A percentile compares a stretch with the other conserved stretches of the same genome.
Conservation (phyloP, 2,113 vertebrate species). For the Mionectes macconnelli region DNA sequence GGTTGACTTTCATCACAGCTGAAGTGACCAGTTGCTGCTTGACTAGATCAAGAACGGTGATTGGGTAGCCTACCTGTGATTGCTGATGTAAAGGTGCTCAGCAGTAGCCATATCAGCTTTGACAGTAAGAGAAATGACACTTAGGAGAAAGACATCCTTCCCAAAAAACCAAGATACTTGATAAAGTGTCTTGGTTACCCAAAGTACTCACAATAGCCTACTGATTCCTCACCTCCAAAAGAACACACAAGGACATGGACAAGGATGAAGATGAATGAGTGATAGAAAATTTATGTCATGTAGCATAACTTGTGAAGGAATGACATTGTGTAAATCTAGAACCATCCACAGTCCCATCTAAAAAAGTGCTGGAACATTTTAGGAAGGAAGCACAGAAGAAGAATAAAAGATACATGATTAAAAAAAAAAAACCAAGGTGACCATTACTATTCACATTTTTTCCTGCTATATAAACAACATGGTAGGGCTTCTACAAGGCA, state of each 20-base stretch:
- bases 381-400: background rate
- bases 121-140: background rate
- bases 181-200: background rate
- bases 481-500: background rate
- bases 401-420: background rate
- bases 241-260: rapidly evolving
- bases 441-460: background rate
- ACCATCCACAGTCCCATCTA: background rate
- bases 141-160: background rate
- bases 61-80: background rate
- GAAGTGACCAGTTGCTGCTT: background rate
- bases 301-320: background rate
- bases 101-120: background rate
- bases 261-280: background rate
- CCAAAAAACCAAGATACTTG: background rate
- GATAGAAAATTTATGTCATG: background rate
- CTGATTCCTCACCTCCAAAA: background rate
- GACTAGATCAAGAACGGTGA: background rate
- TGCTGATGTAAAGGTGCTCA: background rate
- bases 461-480: background rate
- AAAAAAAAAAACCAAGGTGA: background rate
- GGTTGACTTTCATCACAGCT: background rate
- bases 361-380: background rate
- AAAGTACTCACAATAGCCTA: background rate
- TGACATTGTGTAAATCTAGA: background rate